phyloP scores from a whole-genome alignment of 2,888 invertebrate species.

The Leptinotarsa rubiginosa region DNA sequence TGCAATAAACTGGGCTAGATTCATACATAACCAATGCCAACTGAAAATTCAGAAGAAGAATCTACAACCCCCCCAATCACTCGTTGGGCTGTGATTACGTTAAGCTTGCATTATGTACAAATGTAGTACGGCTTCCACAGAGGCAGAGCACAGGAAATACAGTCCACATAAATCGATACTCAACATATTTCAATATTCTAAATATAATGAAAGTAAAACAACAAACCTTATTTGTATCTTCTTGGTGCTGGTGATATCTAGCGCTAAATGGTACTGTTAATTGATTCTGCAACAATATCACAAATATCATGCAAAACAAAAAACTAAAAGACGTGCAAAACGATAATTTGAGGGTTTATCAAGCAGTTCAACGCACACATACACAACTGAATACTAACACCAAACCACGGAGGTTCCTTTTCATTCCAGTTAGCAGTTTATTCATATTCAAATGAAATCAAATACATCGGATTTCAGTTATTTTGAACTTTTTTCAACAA shows the following conservation, averaged over 20 bases:
- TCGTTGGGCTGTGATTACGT: too few relatives aligned
- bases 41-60: too few relatives aligned
- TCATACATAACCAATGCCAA: too few relatives aligned
- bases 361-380: slow-evolving; percentile 33
- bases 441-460: slow-evolving; percentile 25
- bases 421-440: too few relatives aligned
- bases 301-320: slow-evolving; percentile 69
- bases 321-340: slow-evolving; percentile 48
- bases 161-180: too few relatives aligned
- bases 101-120: too few relatives aligned
- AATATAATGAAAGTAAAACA: slow-evolving; percentile 49
- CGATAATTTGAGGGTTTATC: slow-evolving; percentile 25
- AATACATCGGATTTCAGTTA: slow-evolving; percentile 7
- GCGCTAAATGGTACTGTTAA: slow-evolving; percentile 88
- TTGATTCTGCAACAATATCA: slow-evolving; percentile 84
- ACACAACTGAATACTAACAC: slow-evolving; percentile 15
- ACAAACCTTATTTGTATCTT: slow-evolving; percentile 73
- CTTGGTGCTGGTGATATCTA: slow-evolving; percentile 81
- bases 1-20: too few relatives aligned
- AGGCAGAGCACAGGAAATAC: too few relatives aligned
- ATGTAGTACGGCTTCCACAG: too few relatives aligned
- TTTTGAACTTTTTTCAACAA: too few relatives aligned
- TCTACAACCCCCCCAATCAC: too few relatives aligned
- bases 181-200: not conserved
- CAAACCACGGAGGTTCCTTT: too few relatives aligned